These are phyloP conservation scores for Paedocypris sp. DNA, from an alignment of 2,113 vertebrate species.

Conservation along the genomic window DNA sequence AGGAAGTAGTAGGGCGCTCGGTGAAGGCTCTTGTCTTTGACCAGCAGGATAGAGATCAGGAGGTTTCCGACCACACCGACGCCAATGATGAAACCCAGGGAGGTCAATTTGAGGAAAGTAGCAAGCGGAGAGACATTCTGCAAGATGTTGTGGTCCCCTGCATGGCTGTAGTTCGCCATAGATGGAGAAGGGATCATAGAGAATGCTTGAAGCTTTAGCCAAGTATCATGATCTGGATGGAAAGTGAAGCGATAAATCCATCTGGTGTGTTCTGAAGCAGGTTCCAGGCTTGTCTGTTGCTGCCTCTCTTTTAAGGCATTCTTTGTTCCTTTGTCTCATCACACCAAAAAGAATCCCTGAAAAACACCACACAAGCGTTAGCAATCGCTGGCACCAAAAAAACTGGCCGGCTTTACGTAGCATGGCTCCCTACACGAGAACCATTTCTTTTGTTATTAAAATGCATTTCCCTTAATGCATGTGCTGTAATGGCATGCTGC, in stretches of 20 bases:
- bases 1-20: constrained; percentile 98
- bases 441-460: constrained; percentile 31
- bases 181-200: constrained; percentile 98
- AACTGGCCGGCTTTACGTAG: constrained; percentile 42
- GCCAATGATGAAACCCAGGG: constrained; percentile 97
- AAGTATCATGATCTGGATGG: constrained; percentile 95
- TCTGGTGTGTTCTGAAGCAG: constrained; percentile 88
- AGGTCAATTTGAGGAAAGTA: constrained; percentile 99
- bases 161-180: constrained; percentile 99
- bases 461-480: constrained; percentile 32
- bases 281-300: constrained; percentile 80
- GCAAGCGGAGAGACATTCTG: constrained; percentile 98
- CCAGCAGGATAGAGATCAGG: constrained; percentile 98
- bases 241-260: constrained; percentile 88
- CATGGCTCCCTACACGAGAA: constrained; percentile 29
- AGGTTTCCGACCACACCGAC: constrained; percentile 98
- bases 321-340: constrained; percentile 78
- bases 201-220: constrained; percentile 82
- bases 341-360: constrained; percentile 63
- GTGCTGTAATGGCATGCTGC: constrained; percentile 43
- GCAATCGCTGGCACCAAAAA: constrained; percentile 45
- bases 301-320: constrained; percentile 73
- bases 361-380: constrained; percentile 61
- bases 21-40: constrained; percentile 99
- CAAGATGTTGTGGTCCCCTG: constrained; percentile 98